Base-by-base conservation (phyloP, 2,888 invertebrate genomes). In the Graphium colonna region DNA sequence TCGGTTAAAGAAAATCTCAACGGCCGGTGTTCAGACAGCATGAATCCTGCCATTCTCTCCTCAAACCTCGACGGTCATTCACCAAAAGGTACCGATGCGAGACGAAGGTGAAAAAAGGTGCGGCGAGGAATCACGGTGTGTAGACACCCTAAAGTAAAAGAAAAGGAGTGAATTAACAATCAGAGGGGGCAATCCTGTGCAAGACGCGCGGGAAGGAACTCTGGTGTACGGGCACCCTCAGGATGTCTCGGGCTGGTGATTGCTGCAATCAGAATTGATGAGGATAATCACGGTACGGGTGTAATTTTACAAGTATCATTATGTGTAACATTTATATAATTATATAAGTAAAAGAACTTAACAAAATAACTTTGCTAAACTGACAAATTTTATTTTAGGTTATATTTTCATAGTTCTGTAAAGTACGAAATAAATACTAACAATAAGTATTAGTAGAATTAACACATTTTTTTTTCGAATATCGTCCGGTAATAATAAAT, bases 31-130 rank as follows among this genome's bases (percentile, higher is more conserved):
- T 77, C 70, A 86, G 70, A 60, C 63, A 84, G 82, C 89, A 78
- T 89, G 81, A 81, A 75, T 89, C 89, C 89, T 87, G 85, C 76
- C 80, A 84, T 82, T 84, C 84, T 78, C 74, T 77, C 81, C 83
- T 82, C 80, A 63, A 80, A 80, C 84, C 78, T 76, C 77, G 68
- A 76, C 82, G 84, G 82, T 77, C 88, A 87, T 88, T 88, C 87
- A 89, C 82, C 77, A 86, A 83, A 74, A 73, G 60, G 71, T 82
- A 81, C 64, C 74, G 74, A 80, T 78, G 80, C 79, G 76, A 61
- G 69, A 77, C 86, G 71, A 78, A 82, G 79, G 77, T 77, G 77
- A 72, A 80, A 83, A 82, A 82, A 87, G 87, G 87, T 81, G 86
- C 74, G 79, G 61, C 68, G 62, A 80, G 84, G 84, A 85, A 84